A percentile compares a stretch with the other conserved stretches of the same genome.
Evolutionary conservation across 30 jellyfish, hydroid and myxozoan genomes (phyloP).

Genomic region (Turritopsis rubra): DNA sequence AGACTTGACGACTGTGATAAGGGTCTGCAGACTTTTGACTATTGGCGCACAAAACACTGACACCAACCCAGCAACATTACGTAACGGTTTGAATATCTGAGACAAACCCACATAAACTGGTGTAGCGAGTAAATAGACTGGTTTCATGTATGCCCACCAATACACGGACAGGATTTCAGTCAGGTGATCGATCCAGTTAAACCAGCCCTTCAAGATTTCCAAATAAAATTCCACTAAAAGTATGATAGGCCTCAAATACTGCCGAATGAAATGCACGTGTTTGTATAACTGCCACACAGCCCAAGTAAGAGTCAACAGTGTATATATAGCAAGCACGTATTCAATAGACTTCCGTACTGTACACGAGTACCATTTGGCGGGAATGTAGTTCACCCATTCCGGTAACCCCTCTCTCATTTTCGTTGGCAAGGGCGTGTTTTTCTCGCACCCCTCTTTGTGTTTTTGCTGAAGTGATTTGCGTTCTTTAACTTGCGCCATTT

Average conservation of each 20-base stretch:
- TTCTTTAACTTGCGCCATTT: slow-evolving; percentile 60
- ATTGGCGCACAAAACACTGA: slow-evolving; percentile 70
- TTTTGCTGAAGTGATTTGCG: slow-evolving; percentile 46
- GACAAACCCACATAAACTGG: slow-evolving; percentile 56
- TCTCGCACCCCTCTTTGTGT: slow-evolving; percentile 38
- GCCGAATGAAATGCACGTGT: slow-evolving; percentile 80
- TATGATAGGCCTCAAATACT: slow-evolving; percentile 61
- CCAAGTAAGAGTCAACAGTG: slow-evolving; percentile 81
- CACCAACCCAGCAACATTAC: slow-evolving; percentile 51
- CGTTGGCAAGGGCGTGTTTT: slow-evolving; percentile 34
- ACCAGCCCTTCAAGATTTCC: slow-evolving; percentile 56
- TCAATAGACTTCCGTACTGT: slow-evolving; percentile 60
- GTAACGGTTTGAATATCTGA: slow-evolving; percentile 72
- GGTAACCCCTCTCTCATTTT: slow-evolving; percentile 94
- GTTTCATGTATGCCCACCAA: slow-evolving; percentile 96
- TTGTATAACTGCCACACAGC: slow-evolving; percentile 97
- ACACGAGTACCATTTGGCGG: slow-evolving; percentile 93
- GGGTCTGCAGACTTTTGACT: slow-evolving; percentile 39
- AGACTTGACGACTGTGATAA: slow-evolving; percentile 59
- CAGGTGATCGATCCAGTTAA: slow-evolving; percentile 74
- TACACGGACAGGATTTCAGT: slow-evolving; percentile 46
- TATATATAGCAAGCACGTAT: slow-evolving; percentile 56
- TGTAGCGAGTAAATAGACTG: slow-evolving; percentile 52
- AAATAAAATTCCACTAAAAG: slow-evolving; percentile 60
- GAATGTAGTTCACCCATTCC: slow-evolving; percentile 97